phyloP scores from a whole-genome alignment of 2,113 vertebrate species.

The Lagenorhynchus albirostris region DNA sequence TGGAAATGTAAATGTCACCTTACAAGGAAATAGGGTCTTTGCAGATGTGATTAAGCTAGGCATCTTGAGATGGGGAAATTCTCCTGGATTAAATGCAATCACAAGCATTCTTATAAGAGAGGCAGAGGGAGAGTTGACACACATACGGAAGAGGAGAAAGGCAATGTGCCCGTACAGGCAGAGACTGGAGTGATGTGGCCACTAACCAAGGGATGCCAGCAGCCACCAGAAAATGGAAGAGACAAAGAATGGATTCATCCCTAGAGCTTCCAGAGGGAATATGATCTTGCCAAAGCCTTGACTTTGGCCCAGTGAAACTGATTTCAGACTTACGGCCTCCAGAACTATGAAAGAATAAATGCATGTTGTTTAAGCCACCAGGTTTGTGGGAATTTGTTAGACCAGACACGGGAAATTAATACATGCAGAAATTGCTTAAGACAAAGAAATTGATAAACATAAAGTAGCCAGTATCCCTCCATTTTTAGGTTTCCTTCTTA shows the following conservation, averaged over 20 bases:
- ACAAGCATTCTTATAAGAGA: neutral
- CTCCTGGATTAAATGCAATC: neutral
- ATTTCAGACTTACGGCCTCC: neutral
- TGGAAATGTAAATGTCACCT: neutral
- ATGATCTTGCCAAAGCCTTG: neutral
- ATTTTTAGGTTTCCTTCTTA: neutral
- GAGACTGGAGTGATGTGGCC: neutral
- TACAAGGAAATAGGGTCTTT: neutral
- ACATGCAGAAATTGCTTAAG: neutral
- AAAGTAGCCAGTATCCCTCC: neutral
- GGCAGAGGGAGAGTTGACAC: neutral
- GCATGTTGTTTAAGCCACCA: neutral
- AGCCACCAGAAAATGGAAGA: neutral
- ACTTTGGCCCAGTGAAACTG: neutral
- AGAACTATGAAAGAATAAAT: neutral
- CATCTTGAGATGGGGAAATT: neutral
- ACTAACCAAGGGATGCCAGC: neutral
- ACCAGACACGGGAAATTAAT: neutral
- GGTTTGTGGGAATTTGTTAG: neutral
- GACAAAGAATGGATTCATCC: neutral
- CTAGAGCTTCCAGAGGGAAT: neutral
- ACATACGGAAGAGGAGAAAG: neutral
- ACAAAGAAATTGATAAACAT: neutral
- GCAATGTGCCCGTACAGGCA: neutral
- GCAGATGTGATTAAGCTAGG: neutral